These are phyloP conservation scores for Nomada goodeniana DNA, from an alignment of 2,888 invertebrate genomes.

Conservation along the genomic window DNA sequence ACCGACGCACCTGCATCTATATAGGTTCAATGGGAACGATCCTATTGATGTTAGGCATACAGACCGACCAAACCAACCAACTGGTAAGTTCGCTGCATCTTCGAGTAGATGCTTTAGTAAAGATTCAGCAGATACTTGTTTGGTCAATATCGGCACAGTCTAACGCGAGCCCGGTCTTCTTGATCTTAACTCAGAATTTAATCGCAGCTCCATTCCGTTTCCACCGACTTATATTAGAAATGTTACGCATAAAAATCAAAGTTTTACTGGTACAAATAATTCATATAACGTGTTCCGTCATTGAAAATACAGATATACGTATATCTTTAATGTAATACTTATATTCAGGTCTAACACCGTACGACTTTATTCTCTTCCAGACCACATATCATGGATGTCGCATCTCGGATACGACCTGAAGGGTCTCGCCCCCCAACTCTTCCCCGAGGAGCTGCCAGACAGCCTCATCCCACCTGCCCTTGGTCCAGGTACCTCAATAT, in stretches of 20 bases:
- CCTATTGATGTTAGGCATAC: conserved; percentile 94
- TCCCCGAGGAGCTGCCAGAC: conserved; percentile 89
- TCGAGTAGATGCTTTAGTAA: background rate
- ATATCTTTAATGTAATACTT: background rate
- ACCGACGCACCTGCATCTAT: conserved; percentile 94
- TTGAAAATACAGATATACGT: background rate
- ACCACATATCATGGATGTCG: conserved; percentile 94
- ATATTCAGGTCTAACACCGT: background rate
- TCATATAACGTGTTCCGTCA: no score
- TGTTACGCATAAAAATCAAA: background rate
- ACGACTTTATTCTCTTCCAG: conserved; percentile 84
- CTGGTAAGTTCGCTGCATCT: conserved; percentile 85
- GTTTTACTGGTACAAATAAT: background rate
- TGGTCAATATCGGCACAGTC: conserved; percentile 3
- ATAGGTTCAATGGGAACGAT: conserved; percentile 96
- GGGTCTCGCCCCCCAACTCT: conserved; percentile 94
- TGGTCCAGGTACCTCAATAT: conserved; percentile 87
- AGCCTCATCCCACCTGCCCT: conserved; percentile 89
- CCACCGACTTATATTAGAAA: background rate
- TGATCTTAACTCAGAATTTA: background rate
- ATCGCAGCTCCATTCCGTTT: background rate
- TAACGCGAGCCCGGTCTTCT: background rate
- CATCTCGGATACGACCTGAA: conserved; percentile 94
- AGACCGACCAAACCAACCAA: conserved; percentile 87
- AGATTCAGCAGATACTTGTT: background rate